Conservation (phyloP, 2,888 invertebrate species). For the Entomobrya proxima region DNA sequence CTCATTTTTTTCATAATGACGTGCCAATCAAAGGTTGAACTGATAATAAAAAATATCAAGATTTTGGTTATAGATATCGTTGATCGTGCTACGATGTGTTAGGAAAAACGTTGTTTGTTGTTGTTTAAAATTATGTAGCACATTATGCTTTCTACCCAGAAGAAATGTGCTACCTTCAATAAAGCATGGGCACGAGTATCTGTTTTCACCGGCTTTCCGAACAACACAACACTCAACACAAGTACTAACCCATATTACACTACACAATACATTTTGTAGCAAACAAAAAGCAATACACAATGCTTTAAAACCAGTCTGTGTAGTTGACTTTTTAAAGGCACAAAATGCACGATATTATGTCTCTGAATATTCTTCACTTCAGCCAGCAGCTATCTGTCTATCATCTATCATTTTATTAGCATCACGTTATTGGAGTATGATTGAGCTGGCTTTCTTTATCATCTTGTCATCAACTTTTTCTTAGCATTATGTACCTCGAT, state of each 20-base stretch:
- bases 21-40: not conserved
- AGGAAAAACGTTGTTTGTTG: not conserved
- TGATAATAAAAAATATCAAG: not conserved
- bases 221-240: no score
- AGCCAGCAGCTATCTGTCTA: constrained; percentile 53
- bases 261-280: no score
- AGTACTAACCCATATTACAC: no score
- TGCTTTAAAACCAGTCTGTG: not conserved
- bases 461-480: constrained; percentile 20
- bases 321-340: no score
- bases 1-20: not conserved
- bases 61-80: not conserved
- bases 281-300: not conserved
- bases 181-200: no score
- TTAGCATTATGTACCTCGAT: not conserved
- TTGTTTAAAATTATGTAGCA: not conserved
- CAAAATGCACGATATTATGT: no score
- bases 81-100: not conserved
- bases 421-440: not conserved
- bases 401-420: constrained; percentile 48
- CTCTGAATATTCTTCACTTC: not conserved
- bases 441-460: not conserved
- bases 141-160: not conserved
- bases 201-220: no score
- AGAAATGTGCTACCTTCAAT: constrained; percentile 30